Evolutionary conservation across 2,113 vertebrate genomes (phyloP).

Genomic region (Pica pica): DNA sequence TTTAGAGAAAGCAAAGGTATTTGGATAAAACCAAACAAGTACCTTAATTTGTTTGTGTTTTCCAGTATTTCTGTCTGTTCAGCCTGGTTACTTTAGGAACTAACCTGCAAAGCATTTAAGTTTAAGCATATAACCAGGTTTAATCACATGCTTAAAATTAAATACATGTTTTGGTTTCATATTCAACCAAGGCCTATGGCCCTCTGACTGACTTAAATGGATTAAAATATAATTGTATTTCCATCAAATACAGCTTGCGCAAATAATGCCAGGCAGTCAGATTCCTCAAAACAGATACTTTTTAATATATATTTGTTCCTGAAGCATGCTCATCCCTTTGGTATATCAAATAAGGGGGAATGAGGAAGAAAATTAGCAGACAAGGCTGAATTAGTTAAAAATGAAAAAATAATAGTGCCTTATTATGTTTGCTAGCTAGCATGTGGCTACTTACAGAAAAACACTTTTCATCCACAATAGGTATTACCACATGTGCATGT

Average conservation of each 20-base stretch:
- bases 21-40: background rate
- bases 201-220: background rate
- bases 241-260: background rate
- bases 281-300: background rate
- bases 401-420: background rate
- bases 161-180: background rate
- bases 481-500: background rate
- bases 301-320: background rate
- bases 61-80: background rate
- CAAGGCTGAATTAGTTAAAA: background rate
- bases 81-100: background rate
- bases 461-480: background rate
- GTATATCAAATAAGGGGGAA: background rate
- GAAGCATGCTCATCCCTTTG: background rate
- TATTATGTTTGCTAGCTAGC: background rate
- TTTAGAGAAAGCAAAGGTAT: background rate
- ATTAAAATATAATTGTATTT: constrained; percentile 34
- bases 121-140: background rate
- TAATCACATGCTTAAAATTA: constrained; percentile 20
- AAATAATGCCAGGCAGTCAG: background rate
- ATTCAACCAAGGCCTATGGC: background rate
- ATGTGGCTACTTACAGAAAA: background rate
- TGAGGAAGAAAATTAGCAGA: background rate
- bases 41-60: background rate
- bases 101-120: background rate